Evolutionary conservation across 2,797 vertebrate genomes (phyloP), one percentile per base, ranked within the genome.

Genomic region (Cossypha niveicapilla): DNA sequence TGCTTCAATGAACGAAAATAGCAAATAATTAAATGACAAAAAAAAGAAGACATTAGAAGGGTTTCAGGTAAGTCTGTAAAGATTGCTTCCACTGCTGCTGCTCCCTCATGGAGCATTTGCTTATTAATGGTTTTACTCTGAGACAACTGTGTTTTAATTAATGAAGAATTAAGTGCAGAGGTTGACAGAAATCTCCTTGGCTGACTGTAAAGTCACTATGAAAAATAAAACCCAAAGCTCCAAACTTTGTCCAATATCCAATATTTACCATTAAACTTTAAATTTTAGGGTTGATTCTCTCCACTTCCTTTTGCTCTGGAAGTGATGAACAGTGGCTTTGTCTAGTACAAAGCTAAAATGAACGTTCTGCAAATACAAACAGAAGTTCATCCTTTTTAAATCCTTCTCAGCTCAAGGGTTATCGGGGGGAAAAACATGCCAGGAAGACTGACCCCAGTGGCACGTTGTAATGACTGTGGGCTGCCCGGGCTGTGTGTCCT

Each of bases 1-100:
- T 51, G 82, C n/a, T 81, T 88, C 42, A 87, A 67, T 25, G 63
- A 87, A 66, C 73, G 8, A 77, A 93, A 95, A 80, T 11, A 68
- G 48, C 23, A 70, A 70, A 73, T 41, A 6, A 60, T 30, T 57
- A 35, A 51, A 51, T 28, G 37, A 51, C 7, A 57, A 19, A 57
- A 77, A 42, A 37, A 7, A 9, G 2, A 6, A 37, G 16, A 25
- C 23, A 13, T 13, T 24, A 28, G 21, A 37, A n/a, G 16, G 8
- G 9, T 68, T 81, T 67, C 7, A 53, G 10, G 39, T 70, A 51
- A 66, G 15, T 30, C 22, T 53, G 30, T 70, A 45, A 25, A 47
- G 8, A 27, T 32, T 13, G 24, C 8, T 50, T 17, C 13, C 13
- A 61, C 41, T 41, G 41, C 48, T 76, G 47, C 47, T 41, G 48